Conservation (phyloP, 1,140 invertebrate species). For the Aradophagus sp. region DNA sequence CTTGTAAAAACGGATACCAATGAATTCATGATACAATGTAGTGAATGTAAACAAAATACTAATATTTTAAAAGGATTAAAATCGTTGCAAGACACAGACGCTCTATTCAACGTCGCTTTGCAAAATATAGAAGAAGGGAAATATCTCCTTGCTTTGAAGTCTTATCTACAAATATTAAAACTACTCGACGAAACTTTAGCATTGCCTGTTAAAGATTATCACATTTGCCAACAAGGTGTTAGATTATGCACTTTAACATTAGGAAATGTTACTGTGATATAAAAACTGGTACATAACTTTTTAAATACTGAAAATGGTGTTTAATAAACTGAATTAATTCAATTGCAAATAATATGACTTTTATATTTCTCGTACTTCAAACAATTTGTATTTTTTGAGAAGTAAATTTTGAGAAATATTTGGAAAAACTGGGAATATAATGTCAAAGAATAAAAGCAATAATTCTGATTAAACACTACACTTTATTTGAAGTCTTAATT, state of each 20-base stretch:
- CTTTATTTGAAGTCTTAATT: constrained; percentile 67
- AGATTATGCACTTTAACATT: constrained; percentile 82
- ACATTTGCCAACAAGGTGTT: constrained; percentile 86
- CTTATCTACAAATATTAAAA: constrained; percentile 81
- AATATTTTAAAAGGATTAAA: constrained; percentile 87
- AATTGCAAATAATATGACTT: no score
- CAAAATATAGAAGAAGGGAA: constrained; percentile 80
- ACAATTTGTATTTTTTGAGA: no score
- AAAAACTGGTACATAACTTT: no score
- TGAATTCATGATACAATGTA: constrained; percentile 82
- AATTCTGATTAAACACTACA: constrained; percentile 58
- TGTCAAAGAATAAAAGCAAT: no score
- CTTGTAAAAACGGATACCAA: constrained; percentile 79
- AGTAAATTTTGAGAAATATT: no score
- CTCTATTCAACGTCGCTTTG: constrained; percentile 80
- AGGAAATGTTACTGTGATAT: constrained; percentile 76
- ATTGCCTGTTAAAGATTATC: constrained; percentile 87
- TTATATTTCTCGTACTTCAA: no score
- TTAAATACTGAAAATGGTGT: no score
- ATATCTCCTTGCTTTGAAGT: constrained; percentile 79
- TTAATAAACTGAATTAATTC: no score
- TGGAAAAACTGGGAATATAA: no score
- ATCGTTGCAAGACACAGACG: constrained; percentile 84
- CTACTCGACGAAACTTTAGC: constrained; percentile 82
- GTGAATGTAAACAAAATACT: constrained; percentile 80